Evolutionary conservation across 2,113 vertebrate species (phyloP), one percentile per base, ranked within the genome.

Genomic region (Murina feae): DNA sequence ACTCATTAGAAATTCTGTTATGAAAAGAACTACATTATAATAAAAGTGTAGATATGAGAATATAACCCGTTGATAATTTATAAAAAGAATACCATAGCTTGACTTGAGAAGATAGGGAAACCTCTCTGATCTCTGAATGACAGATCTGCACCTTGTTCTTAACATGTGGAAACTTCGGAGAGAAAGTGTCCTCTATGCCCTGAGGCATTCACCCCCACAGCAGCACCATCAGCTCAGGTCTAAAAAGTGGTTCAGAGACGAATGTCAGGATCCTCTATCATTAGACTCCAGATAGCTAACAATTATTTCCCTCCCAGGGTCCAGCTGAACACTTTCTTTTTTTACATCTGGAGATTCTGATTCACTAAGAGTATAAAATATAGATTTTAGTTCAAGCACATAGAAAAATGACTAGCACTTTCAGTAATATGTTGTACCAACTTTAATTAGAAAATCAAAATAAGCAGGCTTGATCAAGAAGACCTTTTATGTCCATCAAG

Each of bases 141-240:
- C 39, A 75, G 39, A 44, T 16, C 23, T 87, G 12, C 8, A 49
- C 35, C 35, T 92, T 55, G 12, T 8, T 85, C 37, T 8, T 55
- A 58, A 60, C 81, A 68, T 8, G 32, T 92, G 66, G 13, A 60
- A 93, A 91, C 25, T 58, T 89, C 0, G 2, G 37, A 93, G 39
- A 81, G 32, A 93, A 96, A 91, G 37, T 71, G 71, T 32, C 39
- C 47, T 68, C 47, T 35, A 16, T 89, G 74, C 81, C 92, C 93
- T 80, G 44, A 75, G 93, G 88, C 79, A 20, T 53, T 91, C 23
- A 2, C 23, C 11, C 13, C 74, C 53, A 49, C 11, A 69, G 42
- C 28, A 65, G 23, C 83, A n/a, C 32, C 60, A 95, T 94, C 94
- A 96, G 88, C 6, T 90, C 58, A 94, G 35, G 87, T 87, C 32